Evolutionary conservation across 2,888 invertebrate genomes (phyloP).

Genomic region (Cephus spinipes): DNA sequence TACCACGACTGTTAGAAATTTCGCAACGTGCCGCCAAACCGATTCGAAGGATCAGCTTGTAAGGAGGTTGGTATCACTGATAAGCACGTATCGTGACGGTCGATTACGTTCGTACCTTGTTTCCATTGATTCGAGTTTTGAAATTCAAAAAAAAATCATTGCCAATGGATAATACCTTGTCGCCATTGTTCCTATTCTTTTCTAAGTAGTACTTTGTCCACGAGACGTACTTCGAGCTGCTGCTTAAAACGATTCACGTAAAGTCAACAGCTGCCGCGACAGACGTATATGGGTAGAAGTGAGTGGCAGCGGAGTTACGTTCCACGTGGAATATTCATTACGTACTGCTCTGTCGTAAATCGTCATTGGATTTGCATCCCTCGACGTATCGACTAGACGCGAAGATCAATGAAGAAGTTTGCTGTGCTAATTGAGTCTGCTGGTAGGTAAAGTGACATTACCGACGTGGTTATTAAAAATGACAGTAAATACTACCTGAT

Average conservation of each 20-base stretch:
- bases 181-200: neutral
- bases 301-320: neutral
- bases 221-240: neutral
- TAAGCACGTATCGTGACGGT: neutral
- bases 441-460: neutral
- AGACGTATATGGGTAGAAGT: neutral
- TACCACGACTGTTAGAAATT: neutral
- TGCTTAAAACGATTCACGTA: neutral
- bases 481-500: no score
- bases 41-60: neutral
- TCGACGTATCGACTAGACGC: neutral
- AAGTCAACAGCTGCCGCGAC: neutral
- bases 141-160: neutral
- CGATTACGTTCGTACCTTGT: neutral
- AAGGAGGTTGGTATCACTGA: neutral
- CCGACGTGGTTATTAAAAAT: no score
- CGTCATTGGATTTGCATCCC: neutral
- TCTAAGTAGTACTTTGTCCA: neutral
- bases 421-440: neutral
- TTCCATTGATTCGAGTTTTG: no score
- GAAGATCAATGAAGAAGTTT: neutral
- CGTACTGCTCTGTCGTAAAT: neutral
- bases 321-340: neutral
- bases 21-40: neutral
- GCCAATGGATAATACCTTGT: neutral